Conservation (phyloP, 2,113 vertebrate species). For the Grantiella picta region DNA sequence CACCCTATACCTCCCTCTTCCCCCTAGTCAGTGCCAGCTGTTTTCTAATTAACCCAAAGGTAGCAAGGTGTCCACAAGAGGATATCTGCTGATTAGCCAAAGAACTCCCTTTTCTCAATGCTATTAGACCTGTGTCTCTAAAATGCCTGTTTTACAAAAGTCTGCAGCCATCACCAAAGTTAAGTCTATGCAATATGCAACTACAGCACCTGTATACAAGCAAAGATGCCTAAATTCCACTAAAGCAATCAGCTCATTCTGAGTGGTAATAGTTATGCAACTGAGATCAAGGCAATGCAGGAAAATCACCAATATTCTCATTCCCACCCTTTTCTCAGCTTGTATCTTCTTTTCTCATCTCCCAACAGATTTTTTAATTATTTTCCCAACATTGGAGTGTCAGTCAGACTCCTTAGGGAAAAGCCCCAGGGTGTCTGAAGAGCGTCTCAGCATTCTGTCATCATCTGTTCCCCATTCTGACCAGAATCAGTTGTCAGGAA, state of each 20-base stretch:
- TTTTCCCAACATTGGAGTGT: background rate
- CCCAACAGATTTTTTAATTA: slow-evolving; percentile 1
- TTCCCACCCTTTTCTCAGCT: slow-evolving; percentile 3
- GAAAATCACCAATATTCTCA: background rate
- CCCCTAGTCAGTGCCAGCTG: slow-evolving; percentile 5
- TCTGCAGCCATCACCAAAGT: background rate
- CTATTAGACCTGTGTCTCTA: background rate
- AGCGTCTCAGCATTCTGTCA: background rate
- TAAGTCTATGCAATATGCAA: background rate
- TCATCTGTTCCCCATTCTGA: background rate
- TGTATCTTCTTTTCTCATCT: background rate
- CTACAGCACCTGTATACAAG: background rate
- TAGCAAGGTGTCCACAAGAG: slow-evolving; percentile 1
- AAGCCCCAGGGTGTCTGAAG: background rate
- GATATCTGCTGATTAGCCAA: slow-evolving; percentile 29
- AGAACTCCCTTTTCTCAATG: slow-evolving; percentile 44
- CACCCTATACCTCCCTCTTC: background rate
- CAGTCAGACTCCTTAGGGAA: background rate
- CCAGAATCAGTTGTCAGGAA: background rate
- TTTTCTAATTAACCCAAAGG: slow-evolving; percentile 47
- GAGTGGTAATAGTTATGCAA: background rate
- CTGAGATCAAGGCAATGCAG: background rate
- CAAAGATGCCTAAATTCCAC: background rate
- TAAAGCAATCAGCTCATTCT: background rate
- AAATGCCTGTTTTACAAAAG: background rate